Percentiles rank a stretch among this genome's conserved stretches.
Conservation (phyloP, 2,888 invertebrate genomes). For the Dioctria rufipes region DNA sequence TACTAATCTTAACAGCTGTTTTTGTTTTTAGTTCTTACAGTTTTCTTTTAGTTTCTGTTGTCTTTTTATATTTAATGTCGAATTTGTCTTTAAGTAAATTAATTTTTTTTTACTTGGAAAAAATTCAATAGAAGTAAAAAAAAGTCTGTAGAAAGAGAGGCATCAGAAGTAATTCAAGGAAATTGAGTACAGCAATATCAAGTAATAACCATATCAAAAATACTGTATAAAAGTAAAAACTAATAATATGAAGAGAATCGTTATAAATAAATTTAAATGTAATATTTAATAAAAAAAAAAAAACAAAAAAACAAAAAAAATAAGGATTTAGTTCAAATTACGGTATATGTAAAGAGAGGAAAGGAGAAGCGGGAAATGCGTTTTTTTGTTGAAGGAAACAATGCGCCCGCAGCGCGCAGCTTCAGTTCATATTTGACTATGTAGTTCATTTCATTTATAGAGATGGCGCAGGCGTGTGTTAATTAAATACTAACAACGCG, state of each 20-base stretch:
- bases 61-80: too few species aligned
- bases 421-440: too few species aligned
- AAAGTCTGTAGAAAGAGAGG: not conserved
- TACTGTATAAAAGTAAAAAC: conserved; percentile 31
- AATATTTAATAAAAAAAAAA: conserved; percentile 25
- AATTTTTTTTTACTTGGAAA: too few species aligned
- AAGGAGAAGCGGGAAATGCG: conserved; percentile 20
- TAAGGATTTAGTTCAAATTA: conserved; percentile 25
- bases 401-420: too few species aligned
- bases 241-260: not conserved
- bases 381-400: not conserved
- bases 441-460: too few species aligned
- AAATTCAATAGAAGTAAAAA: too few species aligned
- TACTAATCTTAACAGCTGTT: conserved; percentile 27
- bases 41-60: too few species aligned
- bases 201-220: conserved; percentile 47
- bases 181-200: conserved; percentile 50
- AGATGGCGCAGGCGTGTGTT: too few species aligned
- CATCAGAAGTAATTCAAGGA: conserved; percentile 40
- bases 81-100: too few species aligned
- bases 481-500: too few species aligned
- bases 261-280: not conserved
- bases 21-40: too few species aligned
- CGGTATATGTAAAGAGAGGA: conserved; percentile 7
- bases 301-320: not conserved